Evolutionary conservation across 2,888 invertebrate species (phyloP), one percentile per base, ranked within the genome.

Genomic region (Neoaliturus tenellus): DNA sequence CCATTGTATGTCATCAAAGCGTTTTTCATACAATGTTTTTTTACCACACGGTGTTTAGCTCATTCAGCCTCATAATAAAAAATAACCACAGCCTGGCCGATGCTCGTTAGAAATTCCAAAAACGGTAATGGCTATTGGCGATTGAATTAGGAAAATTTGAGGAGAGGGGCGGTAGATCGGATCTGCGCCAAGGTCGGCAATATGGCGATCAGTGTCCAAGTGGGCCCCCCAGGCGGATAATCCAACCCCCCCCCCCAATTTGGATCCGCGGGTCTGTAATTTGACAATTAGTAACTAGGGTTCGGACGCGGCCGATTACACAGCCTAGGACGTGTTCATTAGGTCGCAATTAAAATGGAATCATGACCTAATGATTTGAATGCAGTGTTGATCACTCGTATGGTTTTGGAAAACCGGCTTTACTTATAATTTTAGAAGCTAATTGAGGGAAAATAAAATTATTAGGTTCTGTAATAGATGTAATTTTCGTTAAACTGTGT

Each of bases 211-310:
- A 28, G 55, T 33, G 78, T 33, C 51, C 25, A 28, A 33, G 78
- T 33, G 39, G 82, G 58, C 82, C 82, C 73, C 82, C 82, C 82
- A 82, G 55, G 82, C 82, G 25, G 82, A 35, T 51, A 73, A 82
- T 71, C 23, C 33, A 20, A n/a, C 44, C 44, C 58, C 62, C 55
- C 20, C 82, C 82, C 4, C 17, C 82, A 81, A 81, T 81, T 81
- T 62, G 81, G 62, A 17, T 23, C 55, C 25, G 39, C 55, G 12
- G 25, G 35, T 51, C 82, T 82, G 33, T 82, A 82, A 82, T 82
- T 82, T 82, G 51, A 82, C 55, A 82, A 82, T 82, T 82, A 82
- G 55, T 82, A 55, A 82, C 55, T 25, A 82, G 69, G 55, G 55
- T 44, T 69, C 20, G 35, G 48, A 20, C 81, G 6, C 35, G 55